Conservation (phyloP, 23 tunicate genomes). For the Botrylloides violaceus region DNA sequence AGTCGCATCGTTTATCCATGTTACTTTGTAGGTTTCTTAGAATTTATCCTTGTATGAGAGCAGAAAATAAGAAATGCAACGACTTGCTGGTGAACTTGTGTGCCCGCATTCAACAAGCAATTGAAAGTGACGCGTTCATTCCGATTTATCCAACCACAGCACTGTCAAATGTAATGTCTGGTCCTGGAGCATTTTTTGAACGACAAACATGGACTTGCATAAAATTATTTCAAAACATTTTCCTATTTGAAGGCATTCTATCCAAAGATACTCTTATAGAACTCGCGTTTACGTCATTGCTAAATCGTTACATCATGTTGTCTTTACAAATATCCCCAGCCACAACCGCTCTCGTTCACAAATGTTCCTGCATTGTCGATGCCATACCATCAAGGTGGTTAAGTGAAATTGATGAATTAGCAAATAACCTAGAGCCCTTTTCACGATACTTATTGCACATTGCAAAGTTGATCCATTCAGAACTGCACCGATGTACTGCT, state of each 20-base stretch:
- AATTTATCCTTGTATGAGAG: conserved; percentile 64
- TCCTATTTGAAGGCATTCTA: conserved; percentile 48
- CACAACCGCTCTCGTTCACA: conserved; percentile 31
- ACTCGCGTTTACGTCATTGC: conserved; percentile 66
- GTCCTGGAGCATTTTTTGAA: conserved; percentile 45
- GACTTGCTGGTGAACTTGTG: conserved; percentile 38
- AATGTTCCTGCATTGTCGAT: conserved; percentile 38
- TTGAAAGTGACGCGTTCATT: conserved; percentile 77
- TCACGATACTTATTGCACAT: conserved; percentile 53
- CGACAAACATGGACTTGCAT: conserved; percentile 81
- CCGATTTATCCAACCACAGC: conserved; percentile 51
- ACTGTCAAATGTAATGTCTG: conserved; percentile 15
- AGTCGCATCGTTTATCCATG: conserved; percentile 28
- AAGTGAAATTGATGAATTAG: conserved; percentile 18
- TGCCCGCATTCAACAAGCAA: conserved; percentile 46
- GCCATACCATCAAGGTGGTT: conserved; percentile 68
- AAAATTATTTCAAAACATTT: conserved; percentile 63
- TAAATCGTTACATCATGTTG: conserved; percentile 71
- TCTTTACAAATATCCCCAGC: conserved; percentile 59
- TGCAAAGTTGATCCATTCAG: conserved; percentile 10
- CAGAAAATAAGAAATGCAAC: conserved; percentile 52
- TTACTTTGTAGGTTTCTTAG: conserved; percentile 25
- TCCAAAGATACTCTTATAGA: conserved; percentile 44
- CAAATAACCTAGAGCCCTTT: conserved; percentile 29
- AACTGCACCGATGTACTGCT: neutral